phyloP scores from a whole-genome alignment of 2,113 vertebrate species.

The Osmerus mordax region DNA sequence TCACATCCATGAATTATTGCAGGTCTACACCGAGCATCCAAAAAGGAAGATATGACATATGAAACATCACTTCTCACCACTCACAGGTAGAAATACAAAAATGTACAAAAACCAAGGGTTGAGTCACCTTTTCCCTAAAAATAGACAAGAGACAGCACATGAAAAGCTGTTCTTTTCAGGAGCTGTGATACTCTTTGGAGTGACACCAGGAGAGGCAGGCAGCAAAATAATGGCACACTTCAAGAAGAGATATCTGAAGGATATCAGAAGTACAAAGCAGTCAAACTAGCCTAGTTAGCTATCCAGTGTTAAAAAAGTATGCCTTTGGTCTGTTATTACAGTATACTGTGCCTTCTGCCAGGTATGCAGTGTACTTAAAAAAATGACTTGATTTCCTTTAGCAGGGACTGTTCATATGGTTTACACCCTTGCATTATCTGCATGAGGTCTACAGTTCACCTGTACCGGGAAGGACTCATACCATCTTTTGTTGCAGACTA shows the following conservation, averaged over 20 bases:
- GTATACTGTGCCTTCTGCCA: slow-evolving; percentile 48
- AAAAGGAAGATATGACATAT: slow-evolving; percentile 42
- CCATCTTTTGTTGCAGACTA: too few species aligned
- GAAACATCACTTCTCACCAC: slow-evolving; percentile 41
- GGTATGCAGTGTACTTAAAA: not conserved
- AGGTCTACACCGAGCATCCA: slow-evolving; percentile 30
- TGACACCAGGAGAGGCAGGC: slow-evolving; percentile 61
- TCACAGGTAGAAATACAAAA: slow-evolving; percentile 48
- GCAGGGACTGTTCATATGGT: too few species aligned
- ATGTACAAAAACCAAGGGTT: slow-evolving; percentile 47
- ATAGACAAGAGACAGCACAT: slow-evolving; percentile 60
- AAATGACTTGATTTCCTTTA: too few species aligned
- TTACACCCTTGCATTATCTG: too few species aligned
- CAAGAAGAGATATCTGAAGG: slow-evolving; percentile 57
- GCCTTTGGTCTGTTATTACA: slow-evolving; percentile 68
- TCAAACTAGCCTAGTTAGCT: slow-evolving; percentile 56
- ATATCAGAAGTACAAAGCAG: slow-evolving; percentile 55
- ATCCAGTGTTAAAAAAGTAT: slow-evolving; percentile 61
- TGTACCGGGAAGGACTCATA: too few species aligned
- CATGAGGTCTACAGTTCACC: too few species aligned
- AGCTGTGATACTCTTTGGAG: slow-evolving; percentile 53
- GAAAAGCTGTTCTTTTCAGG: slow-evolving; percentile 52
- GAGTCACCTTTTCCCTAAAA: slow-evolving; percentile 55
- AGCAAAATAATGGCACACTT: slow-evolving; percentile 61
- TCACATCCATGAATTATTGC: slow-evolving; percentile 42